phyloP scores from a whole-genome alignment of 2,888 invertebrate species.

The Listrodromus nycthemerus region DNA sequence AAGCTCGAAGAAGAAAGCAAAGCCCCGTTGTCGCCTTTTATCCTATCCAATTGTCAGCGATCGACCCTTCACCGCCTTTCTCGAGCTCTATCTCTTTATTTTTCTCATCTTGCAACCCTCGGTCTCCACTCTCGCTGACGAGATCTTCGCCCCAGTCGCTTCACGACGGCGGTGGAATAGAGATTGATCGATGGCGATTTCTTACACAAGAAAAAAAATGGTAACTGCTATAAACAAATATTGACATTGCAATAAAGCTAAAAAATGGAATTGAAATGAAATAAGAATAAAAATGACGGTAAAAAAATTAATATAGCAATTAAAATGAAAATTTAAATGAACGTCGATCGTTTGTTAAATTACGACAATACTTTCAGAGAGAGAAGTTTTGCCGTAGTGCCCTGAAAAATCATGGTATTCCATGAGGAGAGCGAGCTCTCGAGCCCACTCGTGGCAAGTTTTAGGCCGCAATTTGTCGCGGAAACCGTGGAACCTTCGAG shows the following conservation, averaged over 20 bases:
- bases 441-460: slow-evolving; percentile 56
- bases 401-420: neutral
- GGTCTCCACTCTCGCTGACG: neutral
- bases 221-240: no score
- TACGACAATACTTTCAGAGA: neutral
- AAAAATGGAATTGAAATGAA: no score
- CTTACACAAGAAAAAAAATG: no score
- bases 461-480: slow-evolving; percentile 62
- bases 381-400: neutral
- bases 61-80: slow-evolving; percentile 56
- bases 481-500: neutral
- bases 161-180: slow-evolving; percentile 10
- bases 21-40: neutral
- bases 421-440: neutral
- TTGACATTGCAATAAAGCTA: no score
- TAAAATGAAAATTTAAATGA: neutral
- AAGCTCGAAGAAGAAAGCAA: neutral
- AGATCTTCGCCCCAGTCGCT: slow-evolving; percentile 20
- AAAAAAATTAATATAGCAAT: neutral
- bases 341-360: neutral
- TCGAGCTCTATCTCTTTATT: slow-evolving; percentile 55
- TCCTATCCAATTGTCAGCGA: slow-evolving; percentile 23
- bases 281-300: no score
- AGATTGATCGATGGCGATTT: slow-evolving; percentile 2
- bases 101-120: neutral